A percentile compares a stretch with the other conserved stretches of the same genome.
phyloP scores from a whole-genome alignment of 2,888 invertebrate species.

The Amblyjoppa proteus region DNA sequence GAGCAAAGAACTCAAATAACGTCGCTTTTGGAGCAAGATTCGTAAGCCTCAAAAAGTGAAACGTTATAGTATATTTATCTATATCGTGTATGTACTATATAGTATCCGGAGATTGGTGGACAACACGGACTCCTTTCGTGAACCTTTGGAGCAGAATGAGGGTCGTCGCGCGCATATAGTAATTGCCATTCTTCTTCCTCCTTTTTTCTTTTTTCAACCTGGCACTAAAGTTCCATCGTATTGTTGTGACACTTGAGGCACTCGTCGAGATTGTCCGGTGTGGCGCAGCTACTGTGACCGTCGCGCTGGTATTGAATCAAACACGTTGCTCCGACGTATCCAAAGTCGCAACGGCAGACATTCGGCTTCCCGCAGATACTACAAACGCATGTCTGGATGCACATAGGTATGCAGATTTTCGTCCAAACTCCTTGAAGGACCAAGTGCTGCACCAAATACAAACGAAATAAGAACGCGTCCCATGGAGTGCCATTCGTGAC shows the following conservation, averaged over 20 bases:
- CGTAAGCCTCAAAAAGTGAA: no score
- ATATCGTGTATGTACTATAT: no score
- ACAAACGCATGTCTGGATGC: conserved; percentile 90
- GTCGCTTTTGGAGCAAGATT: no score
- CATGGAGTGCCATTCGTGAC: background rate
- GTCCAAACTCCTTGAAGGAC: conserved; percentile 78
- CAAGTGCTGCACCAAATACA: conserved; percentile 75
- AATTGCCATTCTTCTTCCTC: no score
- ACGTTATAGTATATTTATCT: no score
- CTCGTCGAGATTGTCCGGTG: conserved; percentile 92
- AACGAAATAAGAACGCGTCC: background rate
- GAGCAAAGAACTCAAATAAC: no score
- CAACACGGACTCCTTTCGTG: no score
- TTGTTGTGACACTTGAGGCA: conserved; percentile 96
- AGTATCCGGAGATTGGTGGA: no score
- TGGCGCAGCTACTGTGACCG: conserved; percentile 96
- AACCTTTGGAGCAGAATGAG: no score
- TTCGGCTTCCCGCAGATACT: conserved; percentile 94
- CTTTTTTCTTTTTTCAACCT: no score
- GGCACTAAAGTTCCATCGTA: conserved; percentile 96
- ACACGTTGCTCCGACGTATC: conserved; percentile 97
- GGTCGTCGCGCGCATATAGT: no score
- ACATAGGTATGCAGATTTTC: conserved; percentile 91
- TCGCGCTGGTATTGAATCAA: conserved; percentile 97
- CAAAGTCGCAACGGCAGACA: conserved; percentile 96